phyloP scores from a whole-genome alignment of 2,797 vertebrate genomes.

The Anolis apletophallus region DNA sequence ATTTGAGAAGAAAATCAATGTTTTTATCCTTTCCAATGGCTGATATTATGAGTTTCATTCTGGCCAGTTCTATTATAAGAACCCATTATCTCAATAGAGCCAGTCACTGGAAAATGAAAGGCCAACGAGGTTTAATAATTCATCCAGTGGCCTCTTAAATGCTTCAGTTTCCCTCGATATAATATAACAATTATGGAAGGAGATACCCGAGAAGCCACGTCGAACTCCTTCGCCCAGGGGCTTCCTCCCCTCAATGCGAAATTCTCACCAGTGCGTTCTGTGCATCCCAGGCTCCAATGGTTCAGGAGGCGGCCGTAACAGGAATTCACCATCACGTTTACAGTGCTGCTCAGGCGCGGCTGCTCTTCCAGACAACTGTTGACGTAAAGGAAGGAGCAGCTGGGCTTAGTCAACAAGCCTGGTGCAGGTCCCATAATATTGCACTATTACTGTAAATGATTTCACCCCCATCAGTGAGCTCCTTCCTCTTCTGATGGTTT shows the following conservation, averaged over 20 bases:
- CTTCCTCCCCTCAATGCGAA: not conserved
- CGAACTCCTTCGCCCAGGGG: not conserved
- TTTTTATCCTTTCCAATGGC: constrained; percentile 59
- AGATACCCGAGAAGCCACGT: constrained; percentile 40
- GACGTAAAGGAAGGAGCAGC: not conserved
- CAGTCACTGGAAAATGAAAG: constrained; percentile 67
- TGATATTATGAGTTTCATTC: constrained; percentile 63
- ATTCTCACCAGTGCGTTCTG: constrained; percentile 12
- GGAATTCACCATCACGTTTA: not conserved
- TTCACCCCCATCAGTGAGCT: too few species aligned
- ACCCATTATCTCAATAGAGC: constrained; percentile 43
- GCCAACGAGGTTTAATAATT: constrained; percentile 58
- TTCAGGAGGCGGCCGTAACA: not conserved
- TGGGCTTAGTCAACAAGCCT: not conserved
- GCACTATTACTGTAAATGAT: not conserved
- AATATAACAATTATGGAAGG: constrained; percentile 50
- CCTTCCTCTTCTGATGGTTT: too few species aligned
- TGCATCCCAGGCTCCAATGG: constrained; percentile 5
- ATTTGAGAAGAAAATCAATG: constrained; percentile 53
- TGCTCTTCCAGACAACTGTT: not conserved
- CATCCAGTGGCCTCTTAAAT: constrained; percentile 56
- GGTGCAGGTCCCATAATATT: not conserved
- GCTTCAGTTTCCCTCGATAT: constrained; percentile 59
- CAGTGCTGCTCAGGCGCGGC: accelerated
- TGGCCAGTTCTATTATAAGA: constrained; percentile 59